Evolutionary conservation across 2,113 vertebrate genomes (phyloP).

Genomic region (Poeciliopsis retropinna): DNA sequence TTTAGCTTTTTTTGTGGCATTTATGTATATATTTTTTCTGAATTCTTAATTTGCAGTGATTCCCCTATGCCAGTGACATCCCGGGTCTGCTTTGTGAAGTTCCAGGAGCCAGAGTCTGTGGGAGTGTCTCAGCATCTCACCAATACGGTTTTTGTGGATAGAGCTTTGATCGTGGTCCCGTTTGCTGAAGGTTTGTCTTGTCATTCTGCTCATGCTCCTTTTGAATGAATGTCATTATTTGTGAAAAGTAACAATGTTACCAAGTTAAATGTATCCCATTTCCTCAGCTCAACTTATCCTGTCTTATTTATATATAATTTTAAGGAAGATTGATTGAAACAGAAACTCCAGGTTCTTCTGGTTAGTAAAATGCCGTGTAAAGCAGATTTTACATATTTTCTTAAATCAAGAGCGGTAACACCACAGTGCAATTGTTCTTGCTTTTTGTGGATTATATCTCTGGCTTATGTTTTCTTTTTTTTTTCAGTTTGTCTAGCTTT

Average conservation of each 20-base stretch:
- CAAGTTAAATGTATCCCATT: constrained; percentile 3
- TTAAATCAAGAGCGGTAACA: constrained; percentile 37
- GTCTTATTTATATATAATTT: constrained; percentile 23
- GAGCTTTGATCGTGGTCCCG: constrained; percentile 97
- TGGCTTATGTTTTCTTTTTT: background rate
- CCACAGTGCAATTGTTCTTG: background rate
- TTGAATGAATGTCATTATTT: constrained; percentile 41
- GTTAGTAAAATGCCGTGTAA: constrained; percentile 21
- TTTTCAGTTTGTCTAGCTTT: background rate
- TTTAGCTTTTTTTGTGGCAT: background rate
- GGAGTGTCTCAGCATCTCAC: constrained; percentile 98
- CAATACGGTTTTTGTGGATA: constrained; percentile 99
- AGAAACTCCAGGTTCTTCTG: constrained; percentile 20
- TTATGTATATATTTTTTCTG: background rate
- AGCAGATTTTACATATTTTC: constrained; percentile 25
- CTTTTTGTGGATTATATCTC: constrained; percentile 8
- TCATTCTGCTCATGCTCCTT: constrained; percentile 29
- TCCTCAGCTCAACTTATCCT: constrained; percentile 1
- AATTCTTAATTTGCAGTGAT: constrained; percentile 81
- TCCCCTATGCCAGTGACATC: constrained; percentile 97
- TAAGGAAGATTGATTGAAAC: constrained; percentile 30
- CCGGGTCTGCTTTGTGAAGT: constrained; percentile 98
- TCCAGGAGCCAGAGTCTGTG: constrained; percentile 94
- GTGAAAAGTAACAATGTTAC: constrained; percentile 24
- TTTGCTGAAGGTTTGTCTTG: constrained; percentile 98